Base-by-base conservation (phyloP, 2,113 vertebrate species). In the Chionis minor region DNA sequence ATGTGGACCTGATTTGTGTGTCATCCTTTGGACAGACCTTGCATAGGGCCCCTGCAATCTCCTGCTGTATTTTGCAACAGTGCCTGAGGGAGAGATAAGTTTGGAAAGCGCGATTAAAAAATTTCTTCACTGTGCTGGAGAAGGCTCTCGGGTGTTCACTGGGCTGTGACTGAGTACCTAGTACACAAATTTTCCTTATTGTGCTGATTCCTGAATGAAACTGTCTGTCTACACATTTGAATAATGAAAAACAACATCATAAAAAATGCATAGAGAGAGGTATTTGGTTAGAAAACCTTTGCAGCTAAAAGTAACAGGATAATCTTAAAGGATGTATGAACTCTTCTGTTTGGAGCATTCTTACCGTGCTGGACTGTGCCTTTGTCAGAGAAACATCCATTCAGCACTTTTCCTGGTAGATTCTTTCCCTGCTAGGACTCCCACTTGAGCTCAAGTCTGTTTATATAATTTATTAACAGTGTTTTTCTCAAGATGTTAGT, bases 1-100 rank as follows among this genome's bases (percentile, higher is more conserved):
- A 85, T 62, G 92, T 94, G 96, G 96, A 82, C 38, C 94, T 94
- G 92, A 69, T 84, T 62, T 93, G 91, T 77, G 88, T 87, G 94
- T 90, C 94, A 73, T 70, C 80, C 65, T 52, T 78, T 73, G 94
- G 77, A 38, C 4, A 90, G 88, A 92, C 62, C 89, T 82, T 86
- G 88, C 81, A 52, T 4, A 54, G 91, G 72, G 90, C 82, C 96
- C 75, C 88, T 90, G 77, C 40, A 21, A 84, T 79, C 92, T 92
- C 91, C 73, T 92, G 92, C 94, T 95, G 80, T 56, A 72, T 65
- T 95, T 23, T 94, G 86, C 80, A 93, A 45, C 63, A 56, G 65
- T 17, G 91, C 92, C 91, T 70, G 77, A 72, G 88, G 74, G 73
- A 91, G 23, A 88, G 66, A 66, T 18, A 47, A 83, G 28, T 44